These are phyloP conservation scores for Ceratina calcarata DNA, from an alignment of 1,140 invertebrate species.

Conservation along the genomic window DNA sequence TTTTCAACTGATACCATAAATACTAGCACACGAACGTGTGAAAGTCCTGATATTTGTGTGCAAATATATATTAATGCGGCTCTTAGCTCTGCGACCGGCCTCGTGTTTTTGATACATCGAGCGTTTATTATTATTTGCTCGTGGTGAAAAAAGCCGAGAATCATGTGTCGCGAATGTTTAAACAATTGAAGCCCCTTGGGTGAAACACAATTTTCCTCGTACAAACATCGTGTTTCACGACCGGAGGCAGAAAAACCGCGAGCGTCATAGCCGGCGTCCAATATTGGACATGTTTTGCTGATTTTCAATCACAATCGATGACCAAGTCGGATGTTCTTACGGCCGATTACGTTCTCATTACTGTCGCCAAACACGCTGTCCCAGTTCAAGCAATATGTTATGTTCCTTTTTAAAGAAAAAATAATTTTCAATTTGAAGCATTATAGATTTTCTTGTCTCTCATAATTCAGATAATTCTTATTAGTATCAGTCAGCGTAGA, in stretches of 20 bases:
- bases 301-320: constrained; percentile 18
- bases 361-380: constrained; percentile 20
- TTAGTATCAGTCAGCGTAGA: no score
- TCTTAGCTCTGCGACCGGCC: background rate
- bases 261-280: background rate
- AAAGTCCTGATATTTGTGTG: no score
- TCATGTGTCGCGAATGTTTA: background rate
- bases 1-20: no score
- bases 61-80: background rate
- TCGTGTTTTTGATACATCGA: background rate
- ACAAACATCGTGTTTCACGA: background rate
- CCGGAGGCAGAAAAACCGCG: background rate
- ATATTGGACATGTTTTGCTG: constrained; percentile 31
- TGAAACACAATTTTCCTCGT: constrained; percentile 1
- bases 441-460: no score
- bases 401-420: background rate
- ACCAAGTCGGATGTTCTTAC: background rate
- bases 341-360: constrained; percentile 31
- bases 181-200: background rate
- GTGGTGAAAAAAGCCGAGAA: background rate
- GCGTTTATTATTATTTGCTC: background rate
- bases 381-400: background rate
- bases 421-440: no score
- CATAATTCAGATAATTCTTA: no score
- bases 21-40: no score